Percentiles rank a stretch among this genome's conserved stretches.
phyloP scores from a whole-genome alignment of 1,140 invertebrate species.

The Drosophila sturtevanti region DNA sequence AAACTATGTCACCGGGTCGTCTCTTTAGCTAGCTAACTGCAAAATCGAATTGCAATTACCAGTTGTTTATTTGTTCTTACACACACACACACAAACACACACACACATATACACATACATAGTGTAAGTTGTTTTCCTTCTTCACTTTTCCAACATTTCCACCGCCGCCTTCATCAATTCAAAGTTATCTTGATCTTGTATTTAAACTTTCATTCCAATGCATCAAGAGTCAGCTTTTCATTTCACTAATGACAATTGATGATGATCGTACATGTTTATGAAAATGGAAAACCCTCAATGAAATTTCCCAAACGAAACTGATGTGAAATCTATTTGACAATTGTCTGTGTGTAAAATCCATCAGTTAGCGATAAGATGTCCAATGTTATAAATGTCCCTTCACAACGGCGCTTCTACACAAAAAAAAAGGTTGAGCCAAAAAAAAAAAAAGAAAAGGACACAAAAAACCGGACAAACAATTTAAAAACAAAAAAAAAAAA shows the following conservation, averaged over 20 bases:
- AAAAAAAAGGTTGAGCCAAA: too few species aligned
- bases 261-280: conserved; percentile 51
- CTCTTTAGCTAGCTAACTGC: neutral
- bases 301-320: conserved; percentile 13
- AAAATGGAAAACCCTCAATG: conserved; percentile 51
- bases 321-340: conserved; percentile 3
- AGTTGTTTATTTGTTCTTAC: conserved; percentile 74
- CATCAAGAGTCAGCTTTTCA: conserved; percentile 34
- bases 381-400: too few species aligned
- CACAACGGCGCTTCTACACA: too few species aligned
- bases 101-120: neutral
- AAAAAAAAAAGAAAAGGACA: too few species aligned
- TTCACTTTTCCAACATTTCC: conserved; percentile 34
- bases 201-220: conserved; percentile 50
- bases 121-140: neutral
- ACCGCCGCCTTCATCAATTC: conserved; percentile 58
- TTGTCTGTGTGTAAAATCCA: neutral
- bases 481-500: too few species aligned
- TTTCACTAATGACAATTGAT: conserved; percentile 60
- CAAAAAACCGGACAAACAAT: too few species aligned
- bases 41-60: conserved; percentile 70
- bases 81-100: conserved; percentile 20
- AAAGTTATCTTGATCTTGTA: conserved; percentile 63
- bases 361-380: conserved; percentile 3
- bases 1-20: conserved; percentile 61